Evolutionary conservation across 2,888 invertebrate genomes (phyloP), one percentile per base, ranked within the genome.

Genomic region (Meteorus cinctellus): DNA sequence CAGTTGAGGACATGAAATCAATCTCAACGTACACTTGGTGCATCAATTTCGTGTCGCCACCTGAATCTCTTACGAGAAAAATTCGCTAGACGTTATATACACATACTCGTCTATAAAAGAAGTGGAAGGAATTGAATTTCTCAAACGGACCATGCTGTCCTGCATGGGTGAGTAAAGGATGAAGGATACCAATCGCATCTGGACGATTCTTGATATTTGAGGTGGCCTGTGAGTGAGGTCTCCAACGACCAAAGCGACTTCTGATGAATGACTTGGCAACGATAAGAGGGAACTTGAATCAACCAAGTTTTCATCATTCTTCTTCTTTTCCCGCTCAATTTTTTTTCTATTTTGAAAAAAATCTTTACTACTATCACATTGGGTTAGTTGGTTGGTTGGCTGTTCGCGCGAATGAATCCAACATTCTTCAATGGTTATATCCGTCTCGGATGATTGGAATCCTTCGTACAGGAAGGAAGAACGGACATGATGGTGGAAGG

Each of bases 1-100:
- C 48, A 62, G 63, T 62, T 48, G 41, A 48, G 29, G 62, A 70
- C 55, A 65, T 29, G 70, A 75, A 75, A 75, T 75, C 75, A 75
- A 75, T 75, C 69, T 71, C 65, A 27, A 41, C 31, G 51, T 36
- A 34, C 74, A 74, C 48, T 74, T 24, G 69, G 65, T 55, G 51
- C 65, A 41, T 75, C 65, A 59, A 70, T 65, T 70, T 70, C 34
- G 36, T 27, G 51, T 74, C 68, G 65, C 34, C 65, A 75, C 63
- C 70, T 70, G 75, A 63, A 74, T 51, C 69, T 45, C 27, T 19
- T 2, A 62, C 19, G 34, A 14, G 51, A 27, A 63, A 74, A 70
- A 66, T 31, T 70, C 29, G 5, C 31, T 62, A 60, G 69, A 27
- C 62, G 24, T 31, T 67, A 31, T n/a, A 51, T 16, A 68, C 67